Evolutionary conservation across 1,140 invertebrate species (phyloP).

Genomic region (Zaprionus vittiger): DNA sequence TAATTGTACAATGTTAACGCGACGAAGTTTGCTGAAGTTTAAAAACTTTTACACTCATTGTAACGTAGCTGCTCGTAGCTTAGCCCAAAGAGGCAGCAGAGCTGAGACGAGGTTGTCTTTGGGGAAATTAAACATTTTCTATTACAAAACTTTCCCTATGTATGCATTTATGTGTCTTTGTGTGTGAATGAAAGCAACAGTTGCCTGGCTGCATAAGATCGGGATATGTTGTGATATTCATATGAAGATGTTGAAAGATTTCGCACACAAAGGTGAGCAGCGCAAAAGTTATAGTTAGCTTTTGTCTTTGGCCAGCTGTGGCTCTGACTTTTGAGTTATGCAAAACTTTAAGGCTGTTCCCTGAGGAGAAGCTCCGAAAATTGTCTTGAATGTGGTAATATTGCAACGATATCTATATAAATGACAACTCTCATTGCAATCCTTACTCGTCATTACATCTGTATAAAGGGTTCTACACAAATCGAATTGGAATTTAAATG

Average conservation of each 20-base stretch:
- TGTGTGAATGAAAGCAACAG: constrained; percentile 62
- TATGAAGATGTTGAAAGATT: constrained; percentile 62
- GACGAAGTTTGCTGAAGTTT: constrained; percentile 34
- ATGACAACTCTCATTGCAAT: too few relatives aligned
- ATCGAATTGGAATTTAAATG: too few relatives aligned
- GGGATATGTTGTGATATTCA: constrained; percentile 60
- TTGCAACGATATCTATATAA: too few relatives aligned
- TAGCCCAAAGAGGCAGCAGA: constrained; percentile 63
- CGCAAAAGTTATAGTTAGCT: constrained; percentile 6
- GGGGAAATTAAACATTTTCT: constrained; percentile 84
- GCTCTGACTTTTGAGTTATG: constrained; percentile 40
- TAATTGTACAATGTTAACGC: constrained; percentile 72
- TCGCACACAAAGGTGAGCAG: constrained; percentile 17
- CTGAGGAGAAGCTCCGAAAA: not conserved
- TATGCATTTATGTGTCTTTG: constrained; percentile 39
- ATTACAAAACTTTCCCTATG: constrained; percentile 76
- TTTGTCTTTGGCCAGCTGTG: constrained; percentile 17
- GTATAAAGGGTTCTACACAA: too few relatives aligned
- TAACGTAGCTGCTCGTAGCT: constrained; percentile 62
- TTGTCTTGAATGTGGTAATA: too few relatives aligned
- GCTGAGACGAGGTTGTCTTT: constrained; percentile 72
- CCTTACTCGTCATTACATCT: too few relatives aligned
- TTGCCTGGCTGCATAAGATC: constrained; percentile 59
- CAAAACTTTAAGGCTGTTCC: constrained; percentile 16
- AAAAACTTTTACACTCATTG: constrained; percentile 54